Percentiles rank a stretch among this genome's conserved stretches.
Conservation (phyloP, 2,888 invertebrate species). For the Pelosia muscerda region DNA sequence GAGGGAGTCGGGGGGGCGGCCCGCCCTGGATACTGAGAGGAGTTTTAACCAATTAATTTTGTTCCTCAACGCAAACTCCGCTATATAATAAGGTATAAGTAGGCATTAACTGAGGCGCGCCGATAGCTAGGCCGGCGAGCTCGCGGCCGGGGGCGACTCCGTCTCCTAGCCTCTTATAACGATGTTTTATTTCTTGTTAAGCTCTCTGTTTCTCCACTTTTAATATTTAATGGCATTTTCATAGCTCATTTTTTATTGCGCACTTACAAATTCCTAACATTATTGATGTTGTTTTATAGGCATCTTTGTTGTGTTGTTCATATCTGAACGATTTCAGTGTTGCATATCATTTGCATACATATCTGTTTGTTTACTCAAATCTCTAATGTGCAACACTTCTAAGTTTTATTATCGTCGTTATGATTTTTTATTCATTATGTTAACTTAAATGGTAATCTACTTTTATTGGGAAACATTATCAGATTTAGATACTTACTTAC, state of each 20-base stretch:
- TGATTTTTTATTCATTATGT: neutral
- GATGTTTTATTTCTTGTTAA: conserved; percentile 87
- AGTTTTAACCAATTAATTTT: conserved; percentile 88
- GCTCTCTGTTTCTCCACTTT: conserved; percentile 87
- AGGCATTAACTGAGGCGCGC: conserved; percentile 86
- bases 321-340: conserved; percentile 51
- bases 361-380: conserved; percentile 10
- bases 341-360: conserved; percentile 47
- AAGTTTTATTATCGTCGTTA: neutral
- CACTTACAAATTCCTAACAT: conserved; percentile 82
- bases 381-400: neutral
- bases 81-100: conserved; percentile 87
- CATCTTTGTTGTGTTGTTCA: conserved; percentile 39
- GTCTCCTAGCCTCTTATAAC: conserved; percentile 82
- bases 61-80: conserved; percentile 88
- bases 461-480: conserved; percentile 3
- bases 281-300: conserved; percentile 77
- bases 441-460: neutral
- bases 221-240: conserved; percentile 87
- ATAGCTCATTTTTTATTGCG: conserved; percentile 85
- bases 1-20: conserved; percentile 78
- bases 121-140: conserved; percentile 76
- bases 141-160: conserved; percentile 75
- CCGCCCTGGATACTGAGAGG: conserved; percentile 87
- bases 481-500: neutral